phyloP scores from a whole-genome alignment of 1,140 invertebrate species.

The Anastatus disparis region DNA sequence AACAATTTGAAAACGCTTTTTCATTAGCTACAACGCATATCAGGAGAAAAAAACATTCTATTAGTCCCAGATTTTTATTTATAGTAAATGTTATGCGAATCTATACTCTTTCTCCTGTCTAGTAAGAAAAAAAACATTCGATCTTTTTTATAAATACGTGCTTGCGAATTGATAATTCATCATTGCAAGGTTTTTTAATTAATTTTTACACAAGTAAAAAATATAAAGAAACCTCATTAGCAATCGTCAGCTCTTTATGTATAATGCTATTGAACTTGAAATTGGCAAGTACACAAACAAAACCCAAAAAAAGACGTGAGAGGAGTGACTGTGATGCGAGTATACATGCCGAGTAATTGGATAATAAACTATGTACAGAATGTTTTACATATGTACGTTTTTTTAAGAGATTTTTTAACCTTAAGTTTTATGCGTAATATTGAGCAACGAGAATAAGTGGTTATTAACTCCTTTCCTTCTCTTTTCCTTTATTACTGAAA shows the following conservation, averaged over 20 bases:
- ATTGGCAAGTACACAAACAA: conserved; percentile 26
- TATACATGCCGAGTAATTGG: conserved; percentile 43
- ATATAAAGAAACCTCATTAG: conserved; percentile 1
- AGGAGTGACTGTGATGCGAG: conserved; percentile 56
- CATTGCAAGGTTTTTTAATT: conserved; percentile 11
- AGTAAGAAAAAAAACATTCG: conserved; percentile 47
- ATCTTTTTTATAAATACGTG: conserved; percentile 33
- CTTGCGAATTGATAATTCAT: conserved; percentile 24
- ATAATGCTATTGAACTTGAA: conserved; percentile 23
- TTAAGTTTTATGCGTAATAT: conserved; percentile 34
- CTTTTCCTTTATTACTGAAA: conserved; percentile 28
- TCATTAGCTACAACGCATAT: conserved; percentile 21
- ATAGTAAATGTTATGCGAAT: conserved; percentile 42
- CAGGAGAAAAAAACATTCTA: conserved; percentile 25
- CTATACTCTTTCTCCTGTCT: conserved; percentile 40
- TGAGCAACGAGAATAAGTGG: conserved; percentile 28
- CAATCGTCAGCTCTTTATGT: conserved; percentile 10
- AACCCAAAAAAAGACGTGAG: conserved; percentile 51
- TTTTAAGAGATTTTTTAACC: conserved; percentile 34
- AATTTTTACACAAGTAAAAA: conserved; percentile 3
- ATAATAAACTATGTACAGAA: conserved; percentile 44
- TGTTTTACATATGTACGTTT: conserved; percentile 37
- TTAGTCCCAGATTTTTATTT: conserved; percentile 41
- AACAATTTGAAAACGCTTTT: conserved; percentile 30
- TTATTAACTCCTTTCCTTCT: conserved; percentile 11